phyloP scores from a whole-genome alignment of 2,797 vertebrate genomes.

The Pseudochaenichthys georgianus region DNA sequence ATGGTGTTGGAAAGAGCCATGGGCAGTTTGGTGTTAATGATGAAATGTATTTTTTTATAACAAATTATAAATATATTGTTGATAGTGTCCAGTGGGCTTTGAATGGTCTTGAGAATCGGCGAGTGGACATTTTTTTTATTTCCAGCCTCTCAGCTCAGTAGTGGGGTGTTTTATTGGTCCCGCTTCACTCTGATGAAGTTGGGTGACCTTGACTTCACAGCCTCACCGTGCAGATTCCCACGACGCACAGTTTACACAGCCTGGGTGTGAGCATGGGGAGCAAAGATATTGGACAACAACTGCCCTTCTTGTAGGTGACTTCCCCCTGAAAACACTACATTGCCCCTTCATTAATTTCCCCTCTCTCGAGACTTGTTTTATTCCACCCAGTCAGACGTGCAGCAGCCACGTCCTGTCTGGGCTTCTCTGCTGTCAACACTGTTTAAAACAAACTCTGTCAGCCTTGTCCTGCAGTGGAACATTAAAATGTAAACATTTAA shows the following conservation, averaged over 20 bases:
- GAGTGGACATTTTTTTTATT: no score
- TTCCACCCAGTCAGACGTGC: slow-evolving; percentile 15
- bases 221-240: slow-evolving; percentile 28
- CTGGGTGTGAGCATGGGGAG: neutral
- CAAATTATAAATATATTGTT: neutral
- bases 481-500: slow-evolving; percentile 52
- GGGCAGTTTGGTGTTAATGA: slow-evolving; percentile 15
- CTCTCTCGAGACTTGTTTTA: slow-evolving; percentile 25
- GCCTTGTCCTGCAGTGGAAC: slow-evolving; percentile 33
- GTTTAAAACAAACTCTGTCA: slow-evolving; percentile 38
- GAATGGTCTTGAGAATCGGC: slow-evolving; percentile 34
- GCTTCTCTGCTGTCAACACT: slow-evolving; percentile 28
- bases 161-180: slow-evolving; percentile 53
- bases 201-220: slow-evolving; percentile 57
- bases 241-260: slow-evolving; percentile 35
- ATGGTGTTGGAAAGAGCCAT: no score
- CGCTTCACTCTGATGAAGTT: slow-evolving; percentile 58
- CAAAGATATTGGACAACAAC: slow-evolving; percentile 29
- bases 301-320: slow-evolving; percentile 43
- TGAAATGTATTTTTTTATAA: no score
- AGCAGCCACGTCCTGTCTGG: slow-evolving; percentile 5
- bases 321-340: slow-evolving; percentile 24
- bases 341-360: slow-evolving; percentile 34
- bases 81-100: slow-evolving; percentile 29
- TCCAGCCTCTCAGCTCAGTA: slow-evolving; percentile 27